Conservation (phyloP, 2,113 vertebrate genomes). For the Heterocephalus glaber region DNA sequence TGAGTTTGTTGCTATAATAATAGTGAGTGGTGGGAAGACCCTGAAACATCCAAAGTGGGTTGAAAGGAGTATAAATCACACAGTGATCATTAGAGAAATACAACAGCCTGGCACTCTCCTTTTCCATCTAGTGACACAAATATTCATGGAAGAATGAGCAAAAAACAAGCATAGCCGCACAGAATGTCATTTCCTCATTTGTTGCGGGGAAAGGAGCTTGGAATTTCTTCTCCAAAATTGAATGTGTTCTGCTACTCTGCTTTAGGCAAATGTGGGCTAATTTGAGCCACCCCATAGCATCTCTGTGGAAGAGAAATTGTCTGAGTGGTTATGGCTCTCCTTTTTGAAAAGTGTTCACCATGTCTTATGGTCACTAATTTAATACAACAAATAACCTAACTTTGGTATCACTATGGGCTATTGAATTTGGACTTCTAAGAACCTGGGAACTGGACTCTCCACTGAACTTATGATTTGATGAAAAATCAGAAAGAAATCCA, state of each 20-base stretch:
- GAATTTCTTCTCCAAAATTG: background rate
- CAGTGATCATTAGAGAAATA: background rate
- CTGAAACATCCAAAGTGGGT: background rate
- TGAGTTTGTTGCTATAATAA: background rate
- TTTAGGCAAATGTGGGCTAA: background rate
- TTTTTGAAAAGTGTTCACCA: background rate
- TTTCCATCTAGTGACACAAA: background rate
- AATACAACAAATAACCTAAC: constrained; percentile 11
- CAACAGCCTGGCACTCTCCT: background rate
- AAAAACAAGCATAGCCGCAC: background rate
- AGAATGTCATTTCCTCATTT: background rate
- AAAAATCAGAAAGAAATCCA: background rate
- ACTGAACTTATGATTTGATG: background rate
- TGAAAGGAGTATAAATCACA: background rate
- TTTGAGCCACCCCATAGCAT: background rate
- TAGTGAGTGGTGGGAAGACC: background rate
- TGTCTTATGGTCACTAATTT: background rate
- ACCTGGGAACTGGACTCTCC: background rate
- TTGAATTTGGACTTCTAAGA: background rate
- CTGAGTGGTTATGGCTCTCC: background rate
- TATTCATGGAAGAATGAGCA: background rate
- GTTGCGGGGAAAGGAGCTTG: background rate
- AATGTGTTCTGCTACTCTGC: background rate
- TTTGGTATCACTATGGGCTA: constrained; percentile 1
- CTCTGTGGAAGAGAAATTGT: background rate